Percentiles rank a stretch among this genome's conserved stretches.
These are phyloP conservation scores for Mionectes macconnelli DNA, from an alignment of 2,113 vertebrate genomes.

Conservation along the genomic window DNA sequence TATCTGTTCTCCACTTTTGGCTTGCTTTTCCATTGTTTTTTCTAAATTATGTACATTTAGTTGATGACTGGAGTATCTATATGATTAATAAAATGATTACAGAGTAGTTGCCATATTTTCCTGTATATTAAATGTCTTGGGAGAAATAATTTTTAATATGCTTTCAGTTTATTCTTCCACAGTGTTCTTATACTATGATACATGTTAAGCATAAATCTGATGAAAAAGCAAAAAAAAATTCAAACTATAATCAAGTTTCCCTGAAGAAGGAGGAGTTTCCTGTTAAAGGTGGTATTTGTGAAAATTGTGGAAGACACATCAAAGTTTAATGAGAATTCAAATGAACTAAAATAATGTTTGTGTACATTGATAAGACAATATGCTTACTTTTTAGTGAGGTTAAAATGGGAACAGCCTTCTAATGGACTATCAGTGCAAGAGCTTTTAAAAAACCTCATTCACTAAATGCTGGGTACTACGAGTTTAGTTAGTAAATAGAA, in stretches of 20 bases:
- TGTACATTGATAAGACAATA: not conserved
- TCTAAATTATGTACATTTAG: not conserved
- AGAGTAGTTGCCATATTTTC: not conserved
- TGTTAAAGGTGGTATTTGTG: not conserved
- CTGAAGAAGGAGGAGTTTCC: not conserved
- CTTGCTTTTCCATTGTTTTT: not conserved
- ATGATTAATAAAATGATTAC: not conserved
- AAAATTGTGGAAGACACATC: not conserved
- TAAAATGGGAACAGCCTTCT: not conserved
- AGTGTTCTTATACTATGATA: not conserved
- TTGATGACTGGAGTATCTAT: not conserved
- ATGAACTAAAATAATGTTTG: not conserved
- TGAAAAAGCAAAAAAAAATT: not conserved
- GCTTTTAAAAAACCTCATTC: not conserved
- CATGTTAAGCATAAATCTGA: not conserved
- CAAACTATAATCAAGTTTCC: not conserved
- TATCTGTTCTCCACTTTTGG: constrained; percentile 31
- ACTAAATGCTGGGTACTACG: not conserved
- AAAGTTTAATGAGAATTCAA: not conserved
- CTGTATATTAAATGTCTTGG: not conserved
- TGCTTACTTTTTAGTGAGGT: not conserved
- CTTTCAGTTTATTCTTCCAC: not conserved
- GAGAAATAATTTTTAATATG: not conserved
- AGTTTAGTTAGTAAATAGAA: not conserved
- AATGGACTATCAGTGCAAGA: not conserved